Percentiles rank a stretch among this genome's conserved stretches.
phyloP scores from a whole-genome alignment of 2,113 vertebrate species.

The Pteronura brasiliensis region DNA sequence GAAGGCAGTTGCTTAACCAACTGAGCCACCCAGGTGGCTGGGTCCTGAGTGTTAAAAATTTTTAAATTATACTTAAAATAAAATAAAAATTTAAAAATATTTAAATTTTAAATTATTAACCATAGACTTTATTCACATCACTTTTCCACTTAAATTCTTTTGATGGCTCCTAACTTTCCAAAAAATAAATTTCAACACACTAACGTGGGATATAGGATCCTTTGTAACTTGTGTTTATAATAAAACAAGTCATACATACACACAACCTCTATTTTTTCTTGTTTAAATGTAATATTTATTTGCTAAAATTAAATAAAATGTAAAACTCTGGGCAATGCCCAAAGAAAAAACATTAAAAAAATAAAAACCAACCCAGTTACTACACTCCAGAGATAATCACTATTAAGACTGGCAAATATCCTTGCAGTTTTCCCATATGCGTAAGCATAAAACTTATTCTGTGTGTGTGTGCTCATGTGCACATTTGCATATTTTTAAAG shows the following conservation, averaged over 20 bases:
- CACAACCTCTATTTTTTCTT: not conserved
- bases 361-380: not conserved
- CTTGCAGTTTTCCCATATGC: not conserved
- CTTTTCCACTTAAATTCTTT: not conserved
- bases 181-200: not conserved
- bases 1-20: no score
- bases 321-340: not conserved
- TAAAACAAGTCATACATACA: not conserved
- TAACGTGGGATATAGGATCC: not conserved
- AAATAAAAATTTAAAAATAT: not conserved
- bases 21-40: no score
- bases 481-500: not conserved
- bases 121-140: not conserved
- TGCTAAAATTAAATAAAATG: conserved; percentile 35
- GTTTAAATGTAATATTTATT: not conserved
- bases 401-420: not conserved
- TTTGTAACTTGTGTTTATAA: not conserved
- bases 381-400: not conserved
- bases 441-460: not conserved
- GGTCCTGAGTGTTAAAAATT: no score
- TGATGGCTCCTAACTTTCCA: not conserved
- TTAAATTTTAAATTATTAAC: not conserved
- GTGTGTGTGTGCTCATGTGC: not conserved
- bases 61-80: no score
- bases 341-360: not conserved